Evolutionary conservation across 2,888 invertebrate species (phyloP).

Genomic region (Drosophila barbarae): DNA sequence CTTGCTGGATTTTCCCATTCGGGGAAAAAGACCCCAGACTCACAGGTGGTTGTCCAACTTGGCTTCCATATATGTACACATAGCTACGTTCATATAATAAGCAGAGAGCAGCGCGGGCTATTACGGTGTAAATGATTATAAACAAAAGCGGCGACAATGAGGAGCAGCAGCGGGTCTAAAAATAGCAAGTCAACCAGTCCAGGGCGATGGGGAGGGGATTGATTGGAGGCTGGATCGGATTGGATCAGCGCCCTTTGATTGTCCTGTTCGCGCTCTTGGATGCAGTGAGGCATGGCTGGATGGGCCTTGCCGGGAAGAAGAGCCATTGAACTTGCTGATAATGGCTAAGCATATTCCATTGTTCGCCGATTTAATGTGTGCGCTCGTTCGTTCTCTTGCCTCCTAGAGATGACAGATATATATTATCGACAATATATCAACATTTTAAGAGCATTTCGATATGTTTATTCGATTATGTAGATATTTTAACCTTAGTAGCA

Average conservation of each 20-base stretch:
- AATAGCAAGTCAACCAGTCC: slow-evolving; percentile 33
- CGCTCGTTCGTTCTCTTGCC: neutral
- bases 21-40: slow-evolving; percentile 1
- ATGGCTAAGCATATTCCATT: slow-evolving; percentile 45
- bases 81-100: slow-evolving; percentile 40
- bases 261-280: slow-evolving; percentile 29
- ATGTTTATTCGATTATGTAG: neutral
- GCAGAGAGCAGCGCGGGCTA: slow-evolving; percentile 38
- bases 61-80: neutral
- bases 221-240: neutral
- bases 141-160: slow-evolving; percentile 37
- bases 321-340: slow-evolving; percentile 52
- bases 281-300: neutral
- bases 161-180: slow-evolving; percentile 25
- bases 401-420: neutral
- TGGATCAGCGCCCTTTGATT: slow-evolving; percentile 32
- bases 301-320: slow-evolving; percentile 26
- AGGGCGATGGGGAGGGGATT: neutral
- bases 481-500: neutral
- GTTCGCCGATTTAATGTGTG: slow-evolving; percentile 27
- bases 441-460: neutral
- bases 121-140: slow-evolving; percentile 67
- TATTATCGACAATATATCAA: neutral
- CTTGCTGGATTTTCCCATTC: neutral
- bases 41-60: slow-evolving; percentile 19